These are phyloP conservation scores for Mobula birostris DNA, from an alignment of 2,113 vertebrate genomes.

Conservation along the genomic window DNA sequence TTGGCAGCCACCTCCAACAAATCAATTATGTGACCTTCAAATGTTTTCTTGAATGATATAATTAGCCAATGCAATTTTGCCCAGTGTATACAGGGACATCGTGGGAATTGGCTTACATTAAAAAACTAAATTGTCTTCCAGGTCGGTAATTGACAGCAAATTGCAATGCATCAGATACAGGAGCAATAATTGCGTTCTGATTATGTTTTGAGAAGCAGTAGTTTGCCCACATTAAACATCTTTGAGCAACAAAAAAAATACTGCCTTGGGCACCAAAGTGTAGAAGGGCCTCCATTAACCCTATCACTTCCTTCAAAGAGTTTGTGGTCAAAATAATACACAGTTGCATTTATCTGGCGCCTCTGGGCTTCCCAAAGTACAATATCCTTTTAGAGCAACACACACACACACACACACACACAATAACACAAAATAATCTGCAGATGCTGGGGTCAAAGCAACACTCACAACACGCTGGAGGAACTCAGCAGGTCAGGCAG, in stretches of 20 bases:
- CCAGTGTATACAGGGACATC: constrained; percentile 35
- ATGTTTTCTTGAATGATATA: constrained; percentile 30
- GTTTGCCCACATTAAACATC: constrained; percentile 27
- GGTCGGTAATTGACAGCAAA: constrained; percentile 29
- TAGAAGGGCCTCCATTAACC: background rate
- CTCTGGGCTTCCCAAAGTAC: too few species aligned
- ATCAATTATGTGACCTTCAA: constrained; percentile 35
- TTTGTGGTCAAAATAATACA: too few species aligned
- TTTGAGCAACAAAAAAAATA: constrained; percentile 7
- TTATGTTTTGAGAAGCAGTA: constrained; percentile 20
- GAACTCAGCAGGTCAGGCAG: too few species aligned
- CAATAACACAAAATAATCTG: too few species aligned
- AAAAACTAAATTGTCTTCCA: constrained; percentile 32
- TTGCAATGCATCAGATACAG: constrained; percentile 16
- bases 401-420: too few species aligned
- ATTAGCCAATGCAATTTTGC: constrained; percentile 30
- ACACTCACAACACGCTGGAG: too few species aligned
- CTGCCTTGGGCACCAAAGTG: background rate
- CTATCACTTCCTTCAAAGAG: background rate
- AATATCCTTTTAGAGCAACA: too few species aligned
- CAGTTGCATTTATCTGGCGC: too few species aligned
- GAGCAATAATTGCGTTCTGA: constrained; percentile 32
- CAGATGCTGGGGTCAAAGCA: too few species aligned
- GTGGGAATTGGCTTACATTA: constrained; percentile 33
- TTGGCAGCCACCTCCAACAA: constrained; percentile 21